Evolutionary conservation across 2,888 invertebrate species (phyloP), one percentile per base, ranked within the genome.

Genomic region (Kryphioiulus occultus): DNA sequence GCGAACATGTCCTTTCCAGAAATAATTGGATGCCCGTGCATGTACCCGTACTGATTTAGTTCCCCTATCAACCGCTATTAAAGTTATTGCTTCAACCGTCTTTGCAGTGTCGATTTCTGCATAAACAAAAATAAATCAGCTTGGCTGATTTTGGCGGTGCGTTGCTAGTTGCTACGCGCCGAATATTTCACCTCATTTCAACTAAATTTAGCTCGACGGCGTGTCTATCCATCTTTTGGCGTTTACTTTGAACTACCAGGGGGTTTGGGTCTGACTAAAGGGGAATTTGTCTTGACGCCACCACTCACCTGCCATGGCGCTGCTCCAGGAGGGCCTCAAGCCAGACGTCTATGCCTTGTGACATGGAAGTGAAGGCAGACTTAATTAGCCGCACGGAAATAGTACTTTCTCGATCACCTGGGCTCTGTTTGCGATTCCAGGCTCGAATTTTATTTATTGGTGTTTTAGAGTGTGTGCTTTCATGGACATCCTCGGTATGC

Each of bases 101-200:
- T 59, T 59, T 19, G 59, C 59, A n/a, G 7, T 7, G 59, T 19
- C 59, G 59, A 59, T 59, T 47, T 59, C 59, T 59, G 59, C 59
- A n/a, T 59, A 59, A 59, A 59, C 59, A 59, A 59, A 59, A 59
- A 59, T 59, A 59, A 59, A 59, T 59, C 59, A n/a, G 19, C 59
- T 19, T 7, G 59, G 59, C 59, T n/a, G 59, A n/a, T 59, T 59
- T 59, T 59, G 59, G 59, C 59, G 59, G n/a, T 59, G n/a, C n/a
- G n/a, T 47, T n/a, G n/a, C n/a, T n/a, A n/a, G 42, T 59, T 59
- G 19, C 59, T n/a, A 59, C n/a, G n/a, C 59, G 59, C n/a, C 59
- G 19, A 2, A 19, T 59, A 59, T 59, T 59, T 59, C 59, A n/a
- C 19, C 59, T 59, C n/a, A 4, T 59, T 59, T 59, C n/a, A 59